These are phyloP conservation scores for Rhamnusium bicolor DNA, from an alignment of 2,888 invertebrate species.

Conservation along the genomic window DNA sequence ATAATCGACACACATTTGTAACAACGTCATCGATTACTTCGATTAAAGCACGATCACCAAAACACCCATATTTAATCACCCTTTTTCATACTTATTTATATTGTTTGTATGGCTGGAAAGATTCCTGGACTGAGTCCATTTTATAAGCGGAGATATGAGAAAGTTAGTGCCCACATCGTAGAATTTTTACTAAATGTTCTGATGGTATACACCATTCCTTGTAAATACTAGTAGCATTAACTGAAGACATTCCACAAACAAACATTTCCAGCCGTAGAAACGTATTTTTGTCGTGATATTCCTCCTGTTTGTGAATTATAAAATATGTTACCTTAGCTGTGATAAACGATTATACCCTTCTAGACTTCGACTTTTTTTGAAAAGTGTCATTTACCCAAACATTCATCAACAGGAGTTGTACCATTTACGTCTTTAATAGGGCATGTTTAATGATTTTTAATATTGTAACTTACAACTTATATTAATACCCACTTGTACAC, in stretches of 20 bases:
- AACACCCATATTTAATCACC: slow-evolving; percentile 20
- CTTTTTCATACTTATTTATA: slow-evolving; percentile 10
- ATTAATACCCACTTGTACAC: slow-evolving; percentile 37
- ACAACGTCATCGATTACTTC: slow-evolving; percentile 27
- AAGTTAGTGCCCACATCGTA: slow-evolving; percentile 20
- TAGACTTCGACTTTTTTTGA: slow-evolving; percentile 22
- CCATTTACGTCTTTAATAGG: slow-evolving; percentile 3
- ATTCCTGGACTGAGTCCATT: slow-evolving; percentile 11
- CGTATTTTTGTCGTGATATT: neutral
- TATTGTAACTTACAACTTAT: slow-evolving; percentile 35
- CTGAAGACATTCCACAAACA: neutral
- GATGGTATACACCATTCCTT: slow-evolving; percentile 2
- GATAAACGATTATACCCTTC: slow-evolving; percentile 45
- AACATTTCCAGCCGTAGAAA: neutral
- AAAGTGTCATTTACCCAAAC: slow-evolving; percentile 10
- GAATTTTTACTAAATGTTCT: slow-evolving; percentile 21
- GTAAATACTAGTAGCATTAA: slow-evolving; percentile 4
- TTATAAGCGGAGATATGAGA: neutral
- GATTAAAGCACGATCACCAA: slow-evolving; percentile 31
- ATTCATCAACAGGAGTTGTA: slow-evolving; percentile 17
- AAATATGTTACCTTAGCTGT: slow-evolving; percentile 53
- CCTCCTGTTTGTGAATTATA: slow-evolving; percentile 38
- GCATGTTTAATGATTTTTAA: slow-evolving; percentile 32
- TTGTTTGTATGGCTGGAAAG: slow-evolving; percentile 19
- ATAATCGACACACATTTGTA: slow-evolving; percentile 34